Base-by-base conservation (phyloP, 23 tunicate species). In the Halocynthia aurantium region DNA sequence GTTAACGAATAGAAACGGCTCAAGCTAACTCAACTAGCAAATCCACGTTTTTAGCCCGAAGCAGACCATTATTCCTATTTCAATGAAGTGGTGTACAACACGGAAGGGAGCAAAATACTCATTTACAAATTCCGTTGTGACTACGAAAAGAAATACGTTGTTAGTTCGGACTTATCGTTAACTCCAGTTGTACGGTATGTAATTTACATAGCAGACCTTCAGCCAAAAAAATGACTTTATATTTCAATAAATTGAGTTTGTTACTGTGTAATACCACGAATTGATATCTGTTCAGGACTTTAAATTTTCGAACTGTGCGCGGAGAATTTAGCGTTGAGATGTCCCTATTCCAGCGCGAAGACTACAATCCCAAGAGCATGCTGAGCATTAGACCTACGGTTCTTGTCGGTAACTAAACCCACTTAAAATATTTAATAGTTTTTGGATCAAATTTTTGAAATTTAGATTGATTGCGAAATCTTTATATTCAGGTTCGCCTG, bases 101-200 rank as follows among this genome's bases (percentile, higher is more conserved):
- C 73, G 15, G 55, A 50, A 11, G 67, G 22, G 13, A 7, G 70
- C 7, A 64, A 22, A 10, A 68, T 68, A 54, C 73, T 51, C 7
- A 53, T 76, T 13, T 44, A 74, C 66, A 70, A 51, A 5, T 44
- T 86, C 62, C 52, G 68, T 18, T 86, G 91, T 61, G 58, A 75
- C 22, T 86, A 86, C 52, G 91, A 86, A n/a, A 83, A 81, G 62
- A 86, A 75, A 81, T 86, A 86, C 51, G 67, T 75, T 56, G 91
- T 86, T 58, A 81, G 82, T 49, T 81, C 91, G 31, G 70, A 83
- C 61, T 49, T 75, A 50, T 69, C 72, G 7, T 57, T 81, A 10
- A 81, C 71, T 12, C 82, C 82, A 7, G 53, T 20, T 13, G 44
- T 76, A 8, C 62, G 72, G 86, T 83, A 53, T 8, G 83, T 15